phyloP scores from a whole-genome alignment of 1,140 invertebrate genomes.

The Drosophila bipectinata region DNA sequence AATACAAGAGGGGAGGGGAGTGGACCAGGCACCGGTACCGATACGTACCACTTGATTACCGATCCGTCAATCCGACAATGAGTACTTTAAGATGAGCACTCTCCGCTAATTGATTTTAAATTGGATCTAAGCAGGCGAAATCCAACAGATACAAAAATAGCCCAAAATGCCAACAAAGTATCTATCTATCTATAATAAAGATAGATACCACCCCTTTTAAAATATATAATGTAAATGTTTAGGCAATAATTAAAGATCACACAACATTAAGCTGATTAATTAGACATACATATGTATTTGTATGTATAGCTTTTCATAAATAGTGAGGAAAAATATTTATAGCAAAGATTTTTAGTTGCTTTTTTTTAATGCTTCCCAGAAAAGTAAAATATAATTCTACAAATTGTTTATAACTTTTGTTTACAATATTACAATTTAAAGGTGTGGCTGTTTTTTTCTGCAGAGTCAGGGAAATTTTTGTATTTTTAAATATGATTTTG shows the following conservation, averaged over 20 bases:
- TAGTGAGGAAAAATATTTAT: too few relatives aligned
- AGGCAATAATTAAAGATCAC: too few relatives aligned
- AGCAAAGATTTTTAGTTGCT: too few relatives aligned
- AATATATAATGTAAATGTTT: too few relatives aligned
- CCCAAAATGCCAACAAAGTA: neutral
- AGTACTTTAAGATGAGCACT: neutral
- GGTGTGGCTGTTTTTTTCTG: neutral
- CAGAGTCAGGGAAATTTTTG: too few relatives aligned
- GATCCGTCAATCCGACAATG: conserved; percentile 1
- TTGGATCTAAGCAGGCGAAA: neutral
- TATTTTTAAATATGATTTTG: neutral
- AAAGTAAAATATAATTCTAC: neutral
- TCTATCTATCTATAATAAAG: neutral
- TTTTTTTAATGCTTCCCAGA: neutral
- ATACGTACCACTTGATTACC: neutral
- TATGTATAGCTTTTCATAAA: neutral
- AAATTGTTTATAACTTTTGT: neutral
- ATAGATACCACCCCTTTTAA: too few relatives aligned
- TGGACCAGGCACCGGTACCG: neutral
- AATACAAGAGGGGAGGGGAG: neutral
- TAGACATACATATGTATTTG: too few relatives aligned
- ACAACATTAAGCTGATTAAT: neutral
- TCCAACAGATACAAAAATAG: neutral
- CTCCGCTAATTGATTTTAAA: conserved; percentile 3
- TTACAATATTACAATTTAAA: neutral